Percentiles rank a stretch among this genome's conserved stretches.
These are phyloP conservation scores for Hylaeus volcanicus DNA, from an alignment of 1,140 invertebrate species.

Conservation along the genomic window DNA sequence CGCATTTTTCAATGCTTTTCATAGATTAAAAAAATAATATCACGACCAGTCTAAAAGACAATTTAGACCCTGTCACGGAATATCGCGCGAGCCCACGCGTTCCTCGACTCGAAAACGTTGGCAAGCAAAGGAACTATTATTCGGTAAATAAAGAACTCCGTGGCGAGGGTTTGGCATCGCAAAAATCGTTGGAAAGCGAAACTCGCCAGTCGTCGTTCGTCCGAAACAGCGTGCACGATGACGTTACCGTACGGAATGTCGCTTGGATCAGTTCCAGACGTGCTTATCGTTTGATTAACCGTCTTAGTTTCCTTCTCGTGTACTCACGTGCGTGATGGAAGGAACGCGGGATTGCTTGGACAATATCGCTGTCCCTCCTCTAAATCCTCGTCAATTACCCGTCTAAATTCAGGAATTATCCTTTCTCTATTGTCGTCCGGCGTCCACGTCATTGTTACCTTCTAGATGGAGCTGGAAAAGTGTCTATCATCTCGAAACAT, in stretches of 20 bases:
- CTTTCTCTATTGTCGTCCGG: constrained; percentile 18
- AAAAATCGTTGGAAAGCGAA: background rate
- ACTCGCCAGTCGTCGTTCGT: constrained; percentile 26
- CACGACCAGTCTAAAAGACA: no score
- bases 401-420: constrained; percentile 53
- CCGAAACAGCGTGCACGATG: constrained; percentile 22
- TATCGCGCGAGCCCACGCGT: no score
- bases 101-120: no score
- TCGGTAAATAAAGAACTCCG: no score
- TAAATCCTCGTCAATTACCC: constrained; percentile 45
- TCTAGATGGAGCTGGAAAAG: background rate
- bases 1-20: no score
- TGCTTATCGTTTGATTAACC: constrained; percentile 67
- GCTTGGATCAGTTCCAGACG: constrained; percentile 61
- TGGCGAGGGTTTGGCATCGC: background rate
- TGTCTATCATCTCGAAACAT: background rate
- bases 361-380: constrained; percentile 21
- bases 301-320: constrained; percentile 47
- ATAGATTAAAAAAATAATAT: no score
- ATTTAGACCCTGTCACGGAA: no score
- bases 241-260: constrained; percentile 40
- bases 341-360: constrained; percentile 41
- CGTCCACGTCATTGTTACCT: constrained; percentile 16
- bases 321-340: constrained; percentile 40
- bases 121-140: no score